Evolutionary conservation across 2,113 vertebrate species (phyloP), one percentile per base, ranked within the genome.

Genomic region (Hyla sarda): DNA sequence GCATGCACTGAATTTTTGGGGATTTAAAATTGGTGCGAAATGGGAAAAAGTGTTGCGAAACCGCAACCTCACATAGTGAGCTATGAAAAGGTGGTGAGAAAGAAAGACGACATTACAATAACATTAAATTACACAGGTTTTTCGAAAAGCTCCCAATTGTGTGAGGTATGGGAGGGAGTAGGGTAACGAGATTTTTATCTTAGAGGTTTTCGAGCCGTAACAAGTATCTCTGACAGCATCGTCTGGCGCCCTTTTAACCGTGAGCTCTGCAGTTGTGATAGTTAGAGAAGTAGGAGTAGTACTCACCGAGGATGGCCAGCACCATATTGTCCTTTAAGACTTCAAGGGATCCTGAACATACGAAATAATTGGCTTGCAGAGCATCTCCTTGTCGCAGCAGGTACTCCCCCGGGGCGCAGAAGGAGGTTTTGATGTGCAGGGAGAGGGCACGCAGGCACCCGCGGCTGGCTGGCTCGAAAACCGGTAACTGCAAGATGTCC

Each of bases 391-490:
- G 95, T 32, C 97, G 96, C 85, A 99, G 92, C 56, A 99, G 95
- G 89, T 96, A 99, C 90, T 99, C 98, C 16, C 98, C 98, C 0
- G 98, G 98, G 3, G 97, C 96, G 0, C 97, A 99, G 92, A 99
- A 99, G 0, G 97, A 98, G 14, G 97, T 96, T 92, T 99, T 99
- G 91, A 99, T 97, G 92, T 98, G 97, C 82, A 99, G 93, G 0
- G 98, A 99, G 86, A 99, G 95, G 47, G 98, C 97, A 65, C 98
- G 96, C 78, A 99, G 92, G 89, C 97, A 99, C 85, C 98, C 98
- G 85, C 96, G 94, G 91, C 97, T 97, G 21, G 97, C 97, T 0
- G 93, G 93, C 91, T 96, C 94, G 3, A 99, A 99, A 77, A 99
- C 89, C 0, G 97, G 93, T 88, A 99, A 94, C 94, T 97, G 97